A percentile compares a stretch with the other conserved stretches of the same genome.
phyloP scores from a whole-genome alignment of 2,797 vertebrate genomes.

The Darevskia mixta region DNA sequence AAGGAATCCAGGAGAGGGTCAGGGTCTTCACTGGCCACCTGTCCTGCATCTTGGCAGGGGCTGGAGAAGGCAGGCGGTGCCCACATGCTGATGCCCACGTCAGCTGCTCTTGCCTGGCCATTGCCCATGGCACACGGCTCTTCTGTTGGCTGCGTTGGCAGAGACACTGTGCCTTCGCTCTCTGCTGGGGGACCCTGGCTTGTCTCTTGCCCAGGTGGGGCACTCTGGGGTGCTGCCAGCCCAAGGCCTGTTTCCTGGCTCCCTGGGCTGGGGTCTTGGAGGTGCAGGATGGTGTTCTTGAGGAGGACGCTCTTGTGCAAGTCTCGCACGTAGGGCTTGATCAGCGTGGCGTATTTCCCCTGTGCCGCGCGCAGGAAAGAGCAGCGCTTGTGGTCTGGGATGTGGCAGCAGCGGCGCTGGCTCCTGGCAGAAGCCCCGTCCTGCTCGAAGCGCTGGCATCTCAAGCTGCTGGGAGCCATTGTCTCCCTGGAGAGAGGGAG shows the following conservation, averaged over 20 bases:
- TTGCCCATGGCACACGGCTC: too few relatives aligned
- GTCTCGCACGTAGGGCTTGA: too few relatives aligned
- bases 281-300: neutral
- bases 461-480: neutral
- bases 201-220: too few relatives aligned
- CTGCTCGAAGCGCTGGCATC: too few relatives aligned
- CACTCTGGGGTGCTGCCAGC: too few relatives aligned
- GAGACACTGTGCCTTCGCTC: neutral
- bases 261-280: neutral
- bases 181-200: neutral
- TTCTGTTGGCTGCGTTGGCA: neutral
- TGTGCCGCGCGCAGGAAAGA: neutral
- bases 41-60: neutral
- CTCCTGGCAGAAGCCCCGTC: too few relatives aligned
- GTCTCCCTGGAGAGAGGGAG: conserved; percentile 49
- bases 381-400: too few relatives aligned
- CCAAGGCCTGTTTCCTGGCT: neutral
- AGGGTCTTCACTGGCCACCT: neutral
- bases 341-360: neutral
- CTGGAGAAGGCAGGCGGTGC: too few relatives aligned
- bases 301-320: neutral
- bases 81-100: too few relatives aligned
- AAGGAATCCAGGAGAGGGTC: too few relatives aligned
- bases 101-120: too few relatives aligned
- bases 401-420: neutral